Conservation (phyloP, 2,113 vertebrate genomes). For the Orthonyx spaldingii region DNA sequence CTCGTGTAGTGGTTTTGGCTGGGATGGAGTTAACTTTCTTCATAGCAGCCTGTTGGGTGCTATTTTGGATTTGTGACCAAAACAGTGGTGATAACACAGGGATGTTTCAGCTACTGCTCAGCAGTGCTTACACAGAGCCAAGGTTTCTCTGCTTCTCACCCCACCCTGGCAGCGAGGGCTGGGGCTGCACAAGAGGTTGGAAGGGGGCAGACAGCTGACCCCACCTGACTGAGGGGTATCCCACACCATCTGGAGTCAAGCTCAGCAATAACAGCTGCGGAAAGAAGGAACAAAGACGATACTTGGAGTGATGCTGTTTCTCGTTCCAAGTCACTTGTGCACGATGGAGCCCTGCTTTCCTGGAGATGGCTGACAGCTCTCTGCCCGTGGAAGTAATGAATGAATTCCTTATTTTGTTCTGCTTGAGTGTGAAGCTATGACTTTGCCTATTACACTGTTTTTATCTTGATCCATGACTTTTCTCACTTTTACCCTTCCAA, state of each 20-base stretch:
- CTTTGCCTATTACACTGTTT: neutral
- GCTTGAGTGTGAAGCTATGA: neutral
- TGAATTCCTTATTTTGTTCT: neutral
- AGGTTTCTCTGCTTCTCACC: neutral
- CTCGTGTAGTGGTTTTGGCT: neutral
- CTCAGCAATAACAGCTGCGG: neutral
- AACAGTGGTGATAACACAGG: neutral
- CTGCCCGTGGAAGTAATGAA: neutral
- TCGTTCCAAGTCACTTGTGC: rapidly evolving
- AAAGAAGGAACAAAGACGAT: neutral
- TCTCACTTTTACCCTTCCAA: neutral
- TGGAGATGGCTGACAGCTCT: neutral
- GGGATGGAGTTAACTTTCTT: neutral
- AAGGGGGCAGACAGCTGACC: neutral
- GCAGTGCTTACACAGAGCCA: neutral
- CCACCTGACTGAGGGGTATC: neutral
- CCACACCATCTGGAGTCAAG: rapidly evolving
- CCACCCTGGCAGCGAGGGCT: rapidly evolving
- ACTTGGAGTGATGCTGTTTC: neutral
- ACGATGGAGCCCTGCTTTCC: neutral
- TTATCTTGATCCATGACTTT: neutral
- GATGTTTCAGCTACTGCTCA: neutral
- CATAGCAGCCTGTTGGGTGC: neutral
- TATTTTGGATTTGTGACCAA: neutral
- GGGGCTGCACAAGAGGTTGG: neutral